Evolutionary conservation across 2,888 invertebrate species (phyloP), one percentile per base, ranked within the genome.

Genomic region (Plebejus anna): DNA sequence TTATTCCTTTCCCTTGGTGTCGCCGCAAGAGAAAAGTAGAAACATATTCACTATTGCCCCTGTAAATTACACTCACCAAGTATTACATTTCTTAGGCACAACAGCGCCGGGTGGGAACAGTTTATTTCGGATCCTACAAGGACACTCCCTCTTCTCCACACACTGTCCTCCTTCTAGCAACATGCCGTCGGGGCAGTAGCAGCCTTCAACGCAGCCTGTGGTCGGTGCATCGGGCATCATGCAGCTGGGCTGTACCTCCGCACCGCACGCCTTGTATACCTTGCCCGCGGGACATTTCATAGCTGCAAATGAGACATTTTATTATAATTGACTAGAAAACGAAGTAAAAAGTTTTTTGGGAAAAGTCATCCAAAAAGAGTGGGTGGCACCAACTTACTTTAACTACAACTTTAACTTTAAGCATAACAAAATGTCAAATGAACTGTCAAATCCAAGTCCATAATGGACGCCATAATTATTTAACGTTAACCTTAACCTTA

Each of bases 141-240:
- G 98, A 83, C 98, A 98, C 77, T 96, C 92, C 7, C 95, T 94
- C 32, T 92, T 93, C 0, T 94, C 91, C 70, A 98, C 95, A 84
- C 98, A 98, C 57, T 94, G 94, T n/a, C 96, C 96, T 3, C 96
- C 95, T 81, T 97, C 96, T 7, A 97, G 91, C 1, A 97, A 95
- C 0, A 96, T 95, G 0, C 97, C 97, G 22, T 95, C 91, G 0
- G 98, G 97, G 85, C 98, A 98, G 91, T 96, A 98, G 87, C 98
- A 98, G 0, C 98, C 98, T 85, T 98, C 98, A 76, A 96, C 96
- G 83, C 98, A 98, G 47, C 85, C 86, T 6, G 70, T 71, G 0
- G 88, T 79, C 72, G 78, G 84, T 0, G 82, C 78, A 51, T 82
- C 83, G 0, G 94, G 94, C 77, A 95, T 94, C 0, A 96, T 96